phyloP scores from a whole-genome alignment of 2,888 invertebrate genomes.

The Cryptosula pallasiana region DNA sequence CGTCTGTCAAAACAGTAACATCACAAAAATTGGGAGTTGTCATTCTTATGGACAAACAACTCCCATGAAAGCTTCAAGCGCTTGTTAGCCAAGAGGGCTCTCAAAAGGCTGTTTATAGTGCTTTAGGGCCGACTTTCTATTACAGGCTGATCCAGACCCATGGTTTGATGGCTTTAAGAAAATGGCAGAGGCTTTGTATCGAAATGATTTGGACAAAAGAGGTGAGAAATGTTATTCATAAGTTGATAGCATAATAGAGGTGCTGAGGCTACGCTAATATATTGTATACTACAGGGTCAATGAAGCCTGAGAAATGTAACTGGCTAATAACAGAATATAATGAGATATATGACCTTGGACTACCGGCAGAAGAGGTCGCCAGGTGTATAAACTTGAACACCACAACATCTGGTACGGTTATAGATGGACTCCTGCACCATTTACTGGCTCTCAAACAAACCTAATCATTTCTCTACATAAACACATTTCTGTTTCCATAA shows the following conservation, averaged over 20 bases:
- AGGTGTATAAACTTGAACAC: not conserved
- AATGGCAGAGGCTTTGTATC: slow-evolving; percentile 43
- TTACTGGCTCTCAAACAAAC: not conserved
- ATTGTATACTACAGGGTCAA: slow-evolving; percentile 8
- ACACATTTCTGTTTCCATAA: too few species aligned
- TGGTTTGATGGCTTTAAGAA: slow-evolving; percentile 47
- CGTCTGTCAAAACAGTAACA: too few species aligned
- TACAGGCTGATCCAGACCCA: slow-evolving; percentile 28
- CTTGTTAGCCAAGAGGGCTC: too few species aligned
- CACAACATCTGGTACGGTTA: slow-evolving; percentile 9
- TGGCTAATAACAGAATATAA: slow-evolving; percentile 18
- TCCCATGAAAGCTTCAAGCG: too few species aligned
- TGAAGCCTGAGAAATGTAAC: slow-evolving; percentile 10
- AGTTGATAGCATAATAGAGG: too few species aligned
- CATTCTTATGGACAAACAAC: too few species aligned
- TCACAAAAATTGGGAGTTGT: too few species aligned
- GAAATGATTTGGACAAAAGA: slow-evolving; percentile 36
- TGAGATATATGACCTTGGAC: slow-evolving; percentile 19
- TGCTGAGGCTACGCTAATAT: too few species aligned
- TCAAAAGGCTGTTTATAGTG: too few species aligned
- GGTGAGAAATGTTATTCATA: too few species aligned
- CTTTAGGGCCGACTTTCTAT: too few species aligned
- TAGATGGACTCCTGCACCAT: slow-evolving; percentile 5
- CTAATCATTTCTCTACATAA: too few species aligned
- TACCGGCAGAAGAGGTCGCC: not conserved